phyloP scores from a whole-genome alignment of 2,888 invertebrate genomes.

The Trachelus troglodyta region DNA sequence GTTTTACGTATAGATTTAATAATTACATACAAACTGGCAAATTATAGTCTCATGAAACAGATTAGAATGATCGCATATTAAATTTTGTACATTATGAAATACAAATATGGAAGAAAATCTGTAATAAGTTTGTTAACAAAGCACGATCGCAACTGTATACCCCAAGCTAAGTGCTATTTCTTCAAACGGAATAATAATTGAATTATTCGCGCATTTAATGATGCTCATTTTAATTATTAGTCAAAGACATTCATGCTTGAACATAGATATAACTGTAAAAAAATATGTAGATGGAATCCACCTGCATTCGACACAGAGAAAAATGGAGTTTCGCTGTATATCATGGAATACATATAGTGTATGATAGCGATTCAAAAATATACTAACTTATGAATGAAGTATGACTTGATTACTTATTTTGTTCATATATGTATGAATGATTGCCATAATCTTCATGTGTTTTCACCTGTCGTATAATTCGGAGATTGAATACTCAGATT shows the following conservation, averaged over 20 bases:
- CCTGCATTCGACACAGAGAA: too few species aligned
- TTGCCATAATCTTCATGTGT: too few species aligned
- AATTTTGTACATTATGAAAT: neutral
- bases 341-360: too few species aligned
- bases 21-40: neutral
- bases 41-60: neutral
- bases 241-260: neutral
- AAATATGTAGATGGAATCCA: neutral
- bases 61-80: neutral
- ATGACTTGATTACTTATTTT: too few species aligned
- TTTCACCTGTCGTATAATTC: too few species aligned
- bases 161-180: neutral
- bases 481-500: too few species aligned
- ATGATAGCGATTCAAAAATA: too few species aligned
- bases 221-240: neutral
- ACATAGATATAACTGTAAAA: neutral
- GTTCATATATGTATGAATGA: too few species aligned
- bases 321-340: too few species aligned
- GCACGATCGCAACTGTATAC: neutral
- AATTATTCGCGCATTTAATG: neutral
- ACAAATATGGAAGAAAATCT: neutral
- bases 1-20: too few species aligned
- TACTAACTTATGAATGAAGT: too few species aligned
- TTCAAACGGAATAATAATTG: neutral
- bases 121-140: neutral